Conservation (phyloP, 2,888 invertebrate species). For the Brachycybe producta region DNA sequence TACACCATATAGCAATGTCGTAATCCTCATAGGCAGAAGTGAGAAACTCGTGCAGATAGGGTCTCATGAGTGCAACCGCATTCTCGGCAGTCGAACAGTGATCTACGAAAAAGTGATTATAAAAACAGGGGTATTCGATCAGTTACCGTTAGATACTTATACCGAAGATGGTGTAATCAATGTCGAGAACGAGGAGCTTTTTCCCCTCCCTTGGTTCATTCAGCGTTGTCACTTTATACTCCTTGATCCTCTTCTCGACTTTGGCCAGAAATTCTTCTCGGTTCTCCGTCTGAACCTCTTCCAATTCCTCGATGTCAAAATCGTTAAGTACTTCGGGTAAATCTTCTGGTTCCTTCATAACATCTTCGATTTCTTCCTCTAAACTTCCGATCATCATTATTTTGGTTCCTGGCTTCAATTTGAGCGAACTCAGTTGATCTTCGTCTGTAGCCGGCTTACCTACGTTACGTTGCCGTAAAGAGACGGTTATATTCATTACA, state of each 20-base stretch:
- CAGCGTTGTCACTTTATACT: slow-evolving; percentile 67
- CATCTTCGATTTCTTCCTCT: slow-evolving; percentile 80
- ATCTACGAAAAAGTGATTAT: slow-evolving; percentile 36
- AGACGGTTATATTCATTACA: neutral
- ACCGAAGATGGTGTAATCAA: slow-evolving; percentile 89
- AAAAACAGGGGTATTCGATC: no score
- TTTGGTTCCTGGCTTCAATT: slow-evolving; percentile 68
- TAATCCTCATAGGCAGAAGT: slow-evolving; percentile 75
- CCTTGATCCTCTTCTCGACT: slow-evolving; percentile 65
- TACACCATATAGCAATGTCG: slow-evolving; percentile 91
- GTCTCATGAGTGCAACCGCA: slow-evolving; percentile 80
- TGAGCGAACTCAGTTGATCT: slow-evolving; percentile 56
- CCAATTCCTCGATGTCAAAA: slow-evolving; percentile 74
- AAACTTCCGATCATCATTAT: slow-evolving; percentile 95
- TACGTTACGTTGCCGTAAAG: no score
- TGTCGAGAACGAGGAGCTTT: slow-evolving; percentile 81
- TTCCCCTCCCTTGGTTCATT: slow-evolving; percentile 73
- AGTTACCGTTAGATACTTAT: slow-evolving; percentile 20
- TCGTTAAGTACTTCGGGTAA: slow-evolving; percentile 81
- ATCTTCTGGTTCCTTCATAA: slow-evolving; percentile 62
- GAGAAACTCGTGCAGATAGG: slow-evolving; percentile 87
- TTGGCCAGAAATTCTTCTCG: slow-evolving; percentile 44
- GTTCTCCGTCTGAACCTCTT: slow-evolving; percentile 53
- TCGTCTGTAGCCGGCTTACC: slow-evolving; percentile 75
- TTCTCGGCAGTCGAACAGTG: slow-evolving; percentile 85